These are phyloP conservation scores for Philypnodon macrostomus DNA, from an alignment of 2,797 vertebrate genomes.

Conservation along the genomic window DNA sequence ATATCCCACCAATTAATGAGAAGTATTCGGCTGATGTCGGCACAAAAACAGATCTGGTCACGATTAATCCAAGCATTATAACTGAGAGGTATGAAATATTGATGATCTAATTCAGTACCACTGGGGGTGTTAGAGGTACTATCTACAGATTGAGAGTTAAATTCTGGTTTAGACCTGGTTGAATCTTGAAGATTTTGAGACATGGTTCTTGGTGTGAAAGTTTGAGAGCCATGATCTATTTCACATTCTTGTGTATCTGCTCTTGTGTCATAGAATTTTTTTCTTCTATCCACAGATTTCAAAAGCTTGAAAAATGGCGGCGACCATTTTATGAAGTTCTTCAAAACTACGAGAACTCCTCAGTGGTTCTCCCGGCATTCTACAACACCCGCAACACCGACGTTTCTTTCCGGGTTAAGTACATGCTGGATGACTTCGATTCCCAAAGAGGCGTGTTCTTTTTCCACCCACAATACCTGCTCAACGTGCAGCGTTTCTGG, in stretches of 20 bases:
- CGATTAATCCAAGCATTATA: conserved; percentile 98
- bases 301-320: conserved; percentile 96
- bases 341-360: conserved; percentile 92
- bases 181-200: no score
- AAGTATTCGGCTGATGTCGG: conserved; percentile 91
- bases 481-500: conserved; percentile 95
- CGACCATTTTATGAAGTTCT: conserved; percentile 92
- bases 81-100: conserved; percentile 86
- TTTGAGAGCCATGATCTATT: background rate
- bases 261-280: background rate
- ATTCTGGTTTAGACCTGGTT: no score
- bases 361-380: conserved; percentile 93
- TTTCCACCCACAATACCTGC: conserved; percentile 96
- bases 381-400: conserved; percentile 97
- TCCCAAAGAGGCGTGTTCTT: conserved; percentile 89
- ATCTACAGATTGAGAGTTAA: no score
- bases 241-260: background rate
- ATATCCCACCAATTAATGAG: conserved; percentile 92
- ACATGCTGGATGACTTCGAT: conserved; percentile 94
- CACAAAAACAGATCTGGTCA: conserved; percentile 95
- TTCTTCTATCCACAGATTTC: conserved; percentile 78
- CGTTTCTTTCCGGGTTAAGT: conserved; percentile 94
- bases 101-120: background rate
- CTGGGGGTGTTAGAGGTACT: no score
- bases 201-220: no score